Base-by-base conservation (phyloP, 2,797 vertebrate species). In the Betta splendens region DNA sequence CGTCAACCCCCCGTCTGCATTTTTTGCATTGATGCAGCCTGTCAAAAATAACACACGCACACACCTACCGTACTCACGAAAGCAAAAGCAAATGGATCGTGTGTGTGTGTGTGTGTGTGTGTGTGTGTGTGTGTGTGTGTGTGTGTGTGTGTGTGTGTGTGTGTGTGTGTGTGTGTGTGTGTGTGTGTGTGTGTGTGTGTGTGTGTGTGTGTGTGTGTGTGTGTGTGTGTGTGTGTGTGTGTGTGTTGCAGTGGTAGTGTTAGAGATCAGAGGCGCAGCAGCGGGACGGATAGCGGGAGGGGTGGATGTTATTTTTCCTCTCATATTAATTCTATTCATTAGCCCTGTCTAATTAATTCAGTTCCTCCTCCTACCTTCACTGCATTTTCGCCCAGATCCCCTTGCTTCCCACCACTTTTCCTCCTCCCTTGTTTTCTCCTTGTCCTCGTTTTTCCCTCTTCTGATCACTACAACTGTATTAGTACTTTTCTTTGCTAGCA, bases 321-420 rank as follows among this genome's bases (percentile, higher is more conserved):
- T 81, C 75, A 69, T 81, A 78, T 80, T 86, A 81, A 85, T 84
- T 63, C 74, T 79, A 77, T 88, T 89, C 79, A 87, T 89, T 90
- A 84, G 73, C 65, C 52, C 49, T 51, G 72, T 80, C 72, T 87
- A 78, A 90, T 88, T 88, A 85, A 88, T 85, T 84, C 84, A 74
- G 25, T 55, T 47, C 64, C 69, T 79, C 62, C 64, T 72, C 56
- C 74, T 62, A 58, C 50, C 46, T 69, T 74, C 57, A 48, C 54
- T 53, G 28, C 38, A 33, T 83, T 58, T 72, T 54, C n/a, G 40
- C 69, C 22, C 28, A 70, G 59, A 47, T 33, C 48, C 15, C 8
- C 51, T 42, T 3, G 1, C 51, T 60, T 61, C 23, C 45, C 36
- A 13, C 48, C 20, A 33, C 37, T 17, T 44, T 13, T 39, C 25